Evolutionary conservation across 1,140 invertebrate genomes (phyloP), one percentile per base, ranked within the genome.

Genomic region (Euborellia annulipes): DNA sequence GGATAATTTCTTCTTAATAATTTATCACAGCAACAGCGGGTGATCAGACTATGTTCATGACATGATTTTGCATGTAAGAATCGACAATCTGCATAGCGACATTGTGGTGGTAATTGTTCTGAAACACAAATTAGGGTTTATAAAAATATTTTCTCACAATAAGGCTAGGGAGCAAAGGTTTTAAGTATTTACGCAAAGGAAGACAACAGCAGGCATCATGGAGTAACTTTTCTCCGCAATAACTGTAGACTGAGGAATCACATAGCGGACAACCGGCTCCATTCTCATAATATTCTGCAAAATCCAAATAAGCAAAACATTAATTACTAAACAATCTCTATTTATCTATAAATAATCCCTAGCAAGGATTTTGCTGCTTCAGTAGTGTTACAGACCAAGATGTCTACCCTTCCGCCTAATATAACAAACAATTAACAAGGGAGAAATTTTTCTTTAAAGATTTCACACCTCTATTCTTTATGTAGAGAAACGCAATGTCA

Each of bases 171-270:
- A 2, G 41, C 13, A 42, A 16, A 13, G 6, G 1, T 19, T 2
- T 7, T 11, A 13, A 40, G 45, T 48, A 63, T 64, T 76, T 75
- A 50, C 67, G 68, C 47, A 68, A 62, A 54, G 62, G 61, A 41
- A 70, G 64, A 53, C 79, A 84, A 56, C 80, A 84, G 54, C 79
- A 83, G 0, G 78, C 71, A 54, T 83, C 79, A 54, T 84, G 80
- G 1, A 78, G 66, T 42, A 82, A 62, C 60, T 80, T 82, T 34
- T 79, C 69, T 2, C 72, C 73, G 53, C 80, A 84, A 52, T 82
- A 84, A 48, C 74, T 72, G 58, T 75, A 82, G 0, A 84, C 77
- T 0, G 79, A 82, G 2, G 74, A 75, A 56, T 84, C 79, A 51
- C 80, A 84, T 3, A 76, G 53, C 1, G 80, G 80, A 54, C 80